These are phyloP conservation scores for Euura lappo DNA, from an alignment of 1,140 invertebrate genomes.

Conservation along the genomic window DNA sequence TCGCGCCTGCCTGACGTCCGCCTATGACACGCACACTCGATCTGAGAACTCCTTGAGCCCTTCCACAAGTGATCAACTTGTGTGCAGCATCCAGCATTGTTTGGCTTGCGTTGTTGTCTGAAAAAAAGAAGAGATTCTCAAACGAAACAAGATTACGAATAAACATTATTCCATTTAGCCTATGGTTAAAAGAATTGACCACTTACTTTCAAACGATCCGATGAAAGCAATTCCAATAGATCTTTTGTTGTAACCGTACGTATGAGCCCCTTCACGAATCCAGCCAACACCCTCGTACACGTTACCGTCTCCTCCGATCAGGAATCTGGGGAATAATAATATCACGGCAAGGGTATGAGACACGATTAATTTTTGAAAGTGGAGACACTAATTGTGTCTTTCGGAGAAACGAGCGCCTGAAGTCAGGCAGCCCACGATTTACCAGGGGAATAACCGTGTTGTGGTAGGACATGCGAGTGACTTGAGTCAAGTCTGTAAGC, in stretches of 20 bases:
- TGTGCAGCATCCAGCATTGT: slow-evolving; percentile 65
- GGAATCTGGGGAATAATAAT: slow-evolving; percentile 62
- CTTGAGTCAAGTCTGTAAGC: too few species aligned
- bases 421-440: too few species aligned
- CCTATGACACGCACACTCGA: slow-evolving; percentile 67
- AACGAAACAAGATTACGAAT: slow-evolving; percentile 10
- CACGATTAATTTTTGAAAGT: too few species aligned
- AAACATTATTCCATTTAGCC: slow-evolving; percentile 16
- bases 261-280: slow-evolving; percentile 75
- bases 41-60: slow-evolving; percentile 62
- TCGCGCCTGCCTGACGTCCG: slow-evolving; percentile 66
- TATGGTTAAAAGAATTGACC: background rate
- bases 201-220: slow-evolving; percentile 52
- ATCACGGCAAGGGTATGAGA: too few species aligned
- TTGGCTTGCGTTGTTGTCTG: slow-evolving; percentile 64
- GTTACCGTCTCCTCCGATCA: slow-evolving; percentile 78
- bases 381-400: too few species aligned
- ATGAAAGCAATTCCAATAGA: slow-evolving; percentile 59
- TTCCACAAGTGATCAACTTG: slow-evolving; percentile 68
- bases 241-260: slow-evolving; percentile 60
- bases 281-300: slow-evolving; percentile 81
- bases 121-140: slow-evolving; percentile 7
- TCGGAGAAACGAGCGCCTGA: too few species aligned
- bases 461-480: too few species aligned
- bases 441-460: too few species aligned